Conservation (phyloP, 2,113 vertebrate genomes). For the Toxotes chatareus region DNA sequence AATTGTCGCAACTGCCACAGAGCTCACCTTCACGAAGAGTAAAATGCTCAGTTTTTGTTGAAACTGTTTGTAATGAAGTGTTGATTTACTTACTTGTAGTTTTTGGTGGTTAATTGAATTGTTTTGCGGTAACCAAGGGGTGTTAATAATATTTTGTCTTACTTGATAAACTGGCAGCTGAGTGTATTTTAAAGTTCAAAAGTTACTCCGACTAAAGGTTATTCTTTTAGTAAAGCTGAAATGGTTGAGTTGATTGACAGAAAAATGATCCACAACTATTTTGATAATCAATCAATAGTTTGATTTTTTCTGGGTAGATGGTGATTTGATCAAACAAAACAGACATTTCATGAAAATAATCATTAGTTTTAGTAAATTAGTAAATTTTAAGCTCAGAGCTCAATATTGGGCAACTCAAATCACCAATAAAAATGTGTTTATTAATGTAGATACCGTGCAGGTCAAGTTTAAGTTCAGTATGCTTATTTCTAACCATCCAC, state of each 20-base stretch:
- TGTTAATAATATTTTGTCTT: neutral
- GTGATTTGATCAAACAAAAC: no score
- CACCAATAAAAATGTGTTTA: neutral
- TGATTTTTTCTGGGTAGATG: no score
- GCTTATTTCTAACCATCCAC: conserved; percentile 22
- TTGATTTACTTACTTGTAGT: neutral
- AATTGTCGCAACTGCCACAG: no score
- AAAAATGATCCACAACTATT: neutral
- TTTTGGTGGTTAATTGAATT: no score
- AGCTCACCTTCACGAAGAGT: neutral
- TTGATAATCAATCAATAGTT: neutral
- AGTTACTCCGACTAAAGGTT: neutral
- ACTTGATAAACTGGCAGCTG: neutral
- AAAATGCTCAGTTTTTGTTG: neutral
- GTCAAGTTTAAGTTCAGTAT: neutral
- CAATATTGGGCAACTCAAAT: neutral
- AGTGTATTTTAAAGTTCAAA: neutral
- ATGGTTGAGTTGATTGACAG: neutral
- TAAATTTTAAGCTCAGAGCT: neutral
- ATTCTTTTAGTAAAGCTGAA: no score
- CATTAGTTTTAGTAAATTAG: no score
- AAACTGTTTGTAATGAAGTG: no score
- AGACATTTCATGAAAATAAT: no score
- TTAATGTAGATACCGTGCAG: neutral
- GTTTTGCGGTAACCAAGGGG: no score